phyloP scores from a whole-genome alignment of 2,797 vertebrate species.

The Enteromius trimaculatus region DNA sequence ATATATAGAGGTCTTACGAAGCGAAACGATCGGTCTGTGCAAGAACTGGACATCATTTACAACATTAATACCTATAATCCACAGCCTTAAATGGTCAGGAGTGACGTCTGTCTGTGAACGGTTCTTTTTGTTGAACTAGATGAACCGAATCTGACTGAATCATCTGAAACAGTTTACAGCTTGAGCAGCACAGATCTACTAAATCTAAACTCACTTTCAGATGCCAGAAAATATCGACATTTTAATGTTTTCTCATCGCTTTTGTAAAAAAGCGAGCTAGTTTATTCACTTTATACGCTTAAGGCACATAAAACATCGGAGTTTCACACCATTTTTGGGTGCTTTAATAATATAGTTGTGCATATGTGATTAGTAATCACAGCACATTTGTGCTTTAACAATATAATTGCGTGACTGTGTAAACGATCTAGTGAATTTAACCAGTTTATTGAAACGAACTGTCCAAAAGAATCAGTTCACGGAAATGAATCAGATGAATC shows the following conservation, averaged over 20 bases:
- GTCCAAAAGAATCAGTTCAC: not conserved
- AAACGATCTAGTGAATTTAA: not conserved
- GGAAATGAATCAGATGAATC: too few relatives aligned
- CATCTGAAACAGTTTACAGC: too few relatives aligned
- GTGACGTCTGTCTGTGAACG: not conserved
- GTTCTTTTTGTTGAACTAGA: too few relatives aligned
- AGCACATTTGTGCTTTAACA: too few relatives aligned
- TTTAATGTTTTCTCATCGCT: not conserved
- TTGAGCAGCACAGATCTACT: too few relatives aligned
- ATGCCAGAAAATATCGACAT: not conserved
- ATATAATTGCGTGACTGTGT: not conserved
- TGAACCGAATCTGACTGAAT: too few relatives aligned
- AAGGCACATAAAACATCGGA: not conserved
- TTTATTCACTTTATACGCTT: not conserved
- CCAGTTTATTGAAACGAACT: too few relatives aligned
- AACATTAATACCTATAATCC: not conserved
- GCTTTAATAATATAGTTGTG: not conserved
- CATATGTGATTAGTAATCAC: too few relatives aligned
- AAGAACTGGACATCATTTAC: not conserved
- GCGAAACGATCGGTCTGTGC: not conserved
- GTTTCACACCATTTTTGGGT: not conserved
- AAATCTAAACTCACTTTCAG: not conserved
- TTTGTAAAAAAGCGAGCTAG: too few relatives aligned
- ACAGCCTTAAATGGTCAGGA: not conserved
- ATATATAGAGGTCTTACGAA: not conserved